These are phyloP conservation scores for Pectinophora gossypiella DNA, from an alignment of 1,140 invertebrate genomes.

Conservation along the genomic window DNA sequence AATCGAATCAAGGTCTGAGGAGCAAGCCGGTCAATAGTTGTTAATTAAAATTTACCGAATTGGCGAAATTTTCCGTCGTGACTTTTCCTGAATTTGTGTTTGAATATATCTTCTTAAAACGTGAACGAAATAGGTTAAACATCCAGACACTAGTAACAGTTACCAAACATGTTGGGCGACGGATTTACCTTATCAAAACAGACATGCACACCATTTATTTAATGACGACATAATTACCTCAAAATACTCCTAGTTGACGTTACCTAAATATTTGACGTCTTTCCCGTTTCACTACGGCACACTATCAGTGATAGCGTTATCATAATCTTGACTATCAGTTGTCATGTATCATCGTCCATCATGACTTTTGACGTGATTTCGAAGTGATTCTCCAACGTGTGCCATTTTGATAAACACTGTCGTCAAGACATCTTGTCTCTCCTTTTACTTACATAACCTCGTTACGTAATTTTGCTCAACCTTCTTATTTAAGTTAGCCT, in stretches of 20 bases:
- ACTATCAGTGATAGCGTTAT: slow-evolving; percentile 37
- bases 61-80: too few relatives aligned
- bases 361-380: slow-evolving; percentile 50
- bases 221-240: not conserved
- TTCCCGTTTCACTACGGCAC: not conserved
- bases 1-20: too few relatives aligned
- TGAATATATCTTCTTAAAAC: too few relatives aligned
- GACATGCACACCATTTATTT: not conserved
- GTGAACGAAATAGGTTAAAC: not conserved
- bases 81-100: too few relatives aligned
- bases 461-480: slow-evolving; percentile 11
- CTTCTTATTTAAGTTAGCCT: too few relatives aligned
- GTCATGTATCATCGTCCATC: slow-evolving; percentile 65
- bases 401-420: slow-evolving; percentile 43
- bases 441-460: slow-evolving; percentile 23
- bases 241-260: slow-evolving; percentile 1
- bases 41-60: too few relatives aligned
- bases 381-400: slow-evolving; percentile 28
- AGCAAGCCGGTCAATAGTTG: too few relatives aligned
- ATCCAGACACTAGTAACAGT: not conserved
- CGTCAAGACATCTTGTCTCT: slow-evolving; percentile 13
- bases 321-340: slow-evolving; percentile 40
- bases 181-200: too few relatives aligned
- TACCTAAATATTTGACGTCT: slow-evolving; percentile 27
- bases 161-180: not conserved